phyloP scores from a whole-genome alignment of 2,797 vertebrate genomes.

The Oreochromis mossambicus region DNA sequence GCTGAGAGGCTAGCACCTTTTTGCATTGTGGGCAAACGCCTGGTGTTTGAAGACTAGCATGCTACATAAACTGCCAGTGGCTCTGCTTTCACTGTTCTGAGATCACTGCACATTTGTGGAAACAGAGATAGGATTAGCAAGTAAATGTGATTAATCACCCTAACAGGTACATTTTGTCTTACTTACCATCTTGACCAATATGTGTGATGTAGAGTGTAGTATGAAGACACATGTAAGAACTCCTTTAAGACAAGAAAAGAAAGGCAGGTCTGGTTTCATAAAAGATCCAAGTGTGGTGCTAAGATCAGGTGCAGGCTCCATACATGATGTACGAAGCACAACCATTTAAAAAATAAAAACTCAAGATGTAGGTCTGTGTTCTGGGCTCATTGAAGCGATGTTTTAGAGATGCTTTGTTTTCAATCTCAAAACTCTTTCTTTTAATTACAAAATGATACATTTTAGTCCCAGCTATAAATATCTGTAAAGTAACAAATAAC shows the following conservation, averaged over 20 bases:
- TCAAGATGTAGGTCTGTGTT: rapidly evolving
- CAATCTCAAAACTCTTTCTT: not conserved
- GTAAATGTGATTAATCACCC: not conserved
- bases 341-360: not conserved
- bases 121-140: not conserved
- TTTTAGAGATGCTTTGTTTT: not conserved
- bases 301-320: not conserved
- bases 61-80: not conserved
- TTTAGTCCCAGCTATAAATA: not conserved
- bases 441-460: not conserved
- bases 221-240: not conserved
- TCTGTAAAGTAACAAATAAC: not conserved
- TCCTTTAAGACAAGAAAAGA: not conserved
- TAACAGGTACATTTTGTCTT: not conserved
- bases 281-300: not conserved
- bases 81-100: not conserved
- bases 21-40: not conserved
- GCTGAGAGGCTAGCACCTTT: not conserved
- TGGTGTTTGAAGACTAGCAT: not conserved
- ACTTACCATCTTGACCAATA: not conserved
- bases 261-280: not conserved
- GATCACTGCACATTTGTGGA: not conserved
- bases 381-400: not conserved
- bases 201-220: not conserved
- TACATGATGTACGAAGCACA: not conserved